Evolutionary conservation across 1,140 invertebrate species (phyloP).

Genomic region (Drosophila truncata): DNA sequence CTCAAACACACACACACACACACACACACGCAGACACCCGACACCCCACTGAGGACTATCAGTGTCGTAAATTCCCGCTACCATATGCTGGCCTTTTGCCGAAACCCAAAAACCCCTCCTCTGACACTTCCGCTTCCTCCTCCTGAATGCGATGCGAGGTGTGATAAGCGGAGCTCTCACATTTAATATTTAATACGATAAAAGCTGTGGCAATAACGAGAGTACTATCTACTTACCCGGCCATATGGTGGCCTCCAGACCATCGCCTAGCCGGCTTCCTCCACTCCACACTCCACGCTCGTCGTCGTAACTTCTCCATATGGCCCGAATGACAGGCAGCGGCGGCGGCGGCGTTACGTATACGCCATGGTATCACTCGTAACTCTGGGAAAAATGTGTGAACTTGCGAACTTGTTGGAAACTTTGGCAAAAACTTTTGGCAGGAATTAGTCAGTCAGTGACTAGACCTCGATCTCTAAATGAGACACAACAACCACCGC

Average conservation of each 20-base stretch:
- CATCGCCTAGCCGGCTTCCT: constrained; percentile 9
- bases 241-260: constrained; percentile 63
- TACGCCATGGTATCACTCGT: constrained; percentile 30
- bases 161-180: constrained; percentile 56
- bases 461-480: constrained; percentile 15
- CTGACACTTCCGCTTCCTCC: constrained; percentile 22
- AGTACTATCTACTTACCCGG: constrained; percentile 73
- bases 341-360: constrained; percentile 13
- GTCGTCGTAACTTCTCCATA: constrained; percentile 9
- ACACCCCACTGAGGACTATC: constrained; percentile 7
- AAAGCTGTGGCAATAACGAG: constrained; percentile 73
- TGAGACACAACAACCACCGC: constrained; percentile 11
- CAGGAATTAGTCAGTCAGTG: background rate
- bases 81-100: constrained; percentile 51
- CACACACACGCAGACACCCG: too few relatives aligned
- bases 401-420: constrained; percentile 4
- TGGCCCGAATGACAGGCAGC: constrained; percentile 8
- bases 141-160: constrained; percentile 1
- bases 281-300: too few relatives aligned
- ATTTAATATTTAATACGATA: constrained; percentile 77
- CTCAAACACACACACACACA: background rate
- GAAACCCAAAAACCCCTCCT: background rate
- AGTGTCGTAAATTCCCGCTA: constrained; percentile 57
- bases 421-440: background rate
- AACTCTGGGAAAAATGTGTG: background rate